phyloP scores from a whole-genome alignment of 2,888 invertebrate genomes.

The Andrena haemorrhoa region DNA sequence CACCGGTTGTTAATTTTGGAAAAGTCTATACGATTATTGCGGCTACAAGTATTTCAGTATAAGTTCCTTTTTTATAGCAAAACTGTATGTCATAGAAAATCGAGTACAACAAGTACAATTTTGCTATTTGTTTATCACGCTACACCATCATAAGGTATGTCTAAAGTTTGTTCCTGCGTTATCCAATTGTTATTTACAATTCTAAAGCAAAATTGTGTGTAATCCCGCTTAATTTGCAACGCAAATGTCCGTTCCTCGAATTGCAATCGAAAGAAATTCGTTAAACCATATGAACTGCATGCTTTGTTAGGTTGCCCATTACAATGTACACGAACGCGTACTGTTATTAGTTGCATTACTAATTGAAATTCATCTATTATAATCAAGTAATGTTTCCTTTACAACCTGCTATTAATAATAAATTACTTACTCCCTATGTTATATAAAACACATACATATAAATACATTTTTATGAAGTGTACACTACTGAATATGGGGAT shows the following conservation, averaged over 20 bases:
- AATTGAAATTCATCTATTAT: constrained; percentile 54
- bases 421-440: constrained; percentile 67
- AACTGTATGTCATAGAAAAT: constrained; percentile 28
- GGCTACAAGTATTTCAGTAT: constrained; percentile 25
- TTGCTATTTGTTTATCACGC: constrained; percentile 18
- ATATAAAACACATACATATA: constrained; percentile 75
- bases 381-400: constrained; percentile 55
- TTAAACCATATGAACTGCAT: constrained; percentile 10
- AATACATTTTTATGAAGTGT: constrained; percentile 60
- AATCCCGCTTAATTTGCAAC: constrained; percentile 4
- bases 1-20: constrained; percentile 14
- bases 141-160: constrained; percentile 17
- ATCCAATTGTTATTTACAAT: constrained; percentile 62
- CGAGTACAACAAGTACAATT: constrained; percentile 16
- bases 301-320: constrained; percentile 31
- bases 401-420: constrained; percentile 62
- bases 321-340: constrained; percentile 18
- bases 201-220: not conserved
- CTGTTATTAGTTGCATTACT: constrained; percentile 39
- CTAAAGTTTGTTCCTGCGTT: not conserved
- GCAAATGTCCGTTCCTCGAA: constrained; percentile 9
- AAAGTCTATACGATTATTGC: constrained; percentile 13
- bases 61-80: constrained; percentile 4
- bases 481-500: constrained; percentile 30
- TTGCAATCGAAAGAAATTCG: constrained; percentile 14